Evolutionary conservation across 2,113 vertebrate genomes (phyloP).

Genomic region (Neotragus pygmaeus): DNA sequence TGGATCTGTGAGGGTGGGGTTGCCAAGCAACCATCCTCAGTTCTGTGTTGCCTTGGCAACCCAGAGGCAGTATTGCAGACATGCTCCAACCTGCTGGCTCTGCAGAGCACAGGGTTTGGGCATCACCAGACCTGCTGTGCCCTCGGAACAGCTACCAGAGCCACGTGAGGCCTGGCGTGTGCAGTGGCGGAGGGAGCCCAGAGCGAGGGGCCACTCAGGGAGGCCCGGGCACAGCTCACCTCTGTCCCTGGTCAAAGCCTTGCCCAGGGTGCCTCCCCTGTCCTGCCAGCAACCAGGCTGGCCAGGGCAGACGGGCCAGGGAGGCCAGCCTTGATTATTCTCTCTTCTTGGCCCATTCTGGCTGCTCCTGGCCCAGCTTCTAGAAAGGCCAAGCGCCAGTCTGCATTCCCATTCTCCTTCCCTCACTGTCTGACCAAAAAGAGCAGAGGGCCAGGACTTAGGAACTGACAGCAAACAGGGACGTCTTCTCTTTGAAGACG

Average conservation of each 20-base stretch:
- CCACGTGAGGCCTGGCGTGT: background rate
- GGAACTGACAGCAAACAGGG: background rate
- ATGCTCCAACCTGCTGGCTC: background rate
- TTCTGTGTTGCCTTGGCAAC: slow-evolving; percentile 54
- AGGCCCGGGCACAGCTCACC: background rate
- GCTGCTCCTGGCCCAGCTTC: background rate
- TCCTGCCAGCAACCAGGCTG: background rate
- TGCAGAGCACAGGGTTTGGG: background rate
- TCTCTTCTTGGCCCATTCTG: background rate
- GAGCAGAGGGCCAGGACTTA: background rate
- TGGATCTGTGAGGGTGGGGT: background rate
- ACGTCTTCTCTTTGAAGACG: background rate
- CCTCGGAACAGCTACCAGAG: background rate
- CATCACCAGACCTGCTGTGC: background rate
- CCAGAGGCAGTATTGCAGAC: background rate
- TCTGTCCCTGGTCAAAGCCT: background rate
- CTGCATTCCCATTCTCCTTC: background rate
- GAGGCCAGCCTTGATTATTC: background rate
- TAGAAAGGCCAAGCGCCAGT: background rate
- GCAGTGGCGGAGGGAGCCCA: too few relatives aligned
- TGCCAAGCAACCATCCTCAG: slow-evolving; percentile 49
- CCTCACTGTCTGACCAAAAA: background rate
- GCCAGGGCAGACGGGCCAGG: rapidly evolving
- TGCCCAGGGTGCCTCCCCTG: background rate
- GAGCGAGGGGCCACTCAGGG: background rate